phyloP scores from a whole-genome alignment of 2,797 vertebrate genomes.

The Galaxias olidus region DNA sequence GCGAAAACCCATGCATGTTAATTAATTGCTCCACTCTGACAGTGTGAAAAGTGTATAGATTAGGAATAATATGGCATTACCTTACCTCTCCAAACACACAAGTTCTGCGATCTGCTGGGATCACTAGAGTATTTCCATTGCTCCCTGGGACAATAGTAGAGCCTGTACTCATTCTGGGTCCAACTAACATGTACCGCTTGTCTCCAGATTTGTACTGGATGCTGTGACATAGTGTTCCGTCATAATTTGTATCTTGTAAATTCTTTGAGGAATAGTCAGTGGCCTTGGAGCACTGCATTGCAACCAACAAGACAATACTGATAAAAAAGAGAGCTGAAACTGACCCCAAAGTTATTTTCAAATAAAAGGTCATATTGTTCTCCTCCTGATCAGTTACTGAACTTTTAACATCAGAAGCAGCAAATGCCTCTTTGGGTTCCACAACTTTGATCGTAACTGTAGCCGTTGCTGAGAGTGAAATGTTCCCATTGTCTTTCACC shows the following conservation, averaged over 20 bases:
- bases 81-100: conserved; percentile 50
- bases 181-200: conserved; percentile 59
- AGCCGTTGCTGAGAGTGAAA: conserved; percentile 49
- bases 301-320: conserved; percentile 53
- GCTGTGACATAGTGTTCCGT: conserved; percentile 55
- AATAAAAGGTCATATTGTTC: conserved; percentile 48
- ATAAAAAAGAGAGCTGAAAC: conserved; percentile 53
- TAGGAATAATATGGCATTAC: no score
- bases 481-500: conserved; percentile 61
- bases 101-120: conserved; percentile 43
- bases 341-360: conserved; percentile 51
- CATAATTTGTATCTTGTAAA: conserved; percentile 45
- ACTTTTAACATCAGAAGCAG: conserved; percentile 44
- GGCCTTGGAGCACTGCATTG: conserved; percentile 58
- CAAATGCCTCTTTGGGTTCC: conserved; percentile 53
- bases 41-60: no score
- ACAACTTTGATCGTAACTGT: conserved; percentile 43
- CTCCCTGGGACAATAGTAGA: conserved; percentile 51
- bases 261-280: conserved; percentile 47
- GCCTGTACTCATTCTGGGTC: conserved; percentile 58
- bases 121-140: conserved; percentile 53
- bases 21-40: no score
- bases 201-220: conserved; percentile 62
- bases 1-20: conserved; percentile 38
- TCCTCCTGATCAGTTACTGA: conserved; percentile 31